Base-by-base conservation (phyloP, 2,888 invertebrate species). In the Cactoblastis cactorum region DNA sequence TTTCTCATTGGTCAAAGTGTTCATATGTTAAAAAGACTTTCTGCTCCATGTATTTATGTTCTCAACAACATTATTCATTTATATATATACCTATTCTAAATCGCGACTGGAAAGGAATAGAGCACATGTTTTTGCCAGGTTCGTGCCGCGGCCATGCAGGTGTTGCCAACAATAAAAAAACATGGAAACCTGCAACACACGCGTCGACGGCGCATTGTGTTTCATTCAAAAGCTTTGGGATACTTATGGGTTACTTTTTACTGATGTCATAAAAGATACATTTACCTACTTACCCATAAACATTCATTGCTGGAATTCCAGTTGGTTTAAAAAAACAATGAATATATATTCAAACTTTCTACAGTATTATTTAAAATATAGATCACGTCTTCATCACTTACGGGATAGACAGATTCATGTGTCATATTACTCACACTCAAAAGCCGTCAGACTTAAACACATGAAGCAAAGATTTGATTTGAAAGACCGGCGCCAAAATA, bases 71-170 rank as follows among this genome's bases (percentile, higher is more conserved):
- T 67, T 62, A 67, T 56, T 64, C 62, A 67, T n/a, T n/a, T 68
- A 60, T 63, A 63, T 68, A 63, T 59, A 72, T 74, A 28, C 5
- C 28, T 28, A 80, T 72, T 67, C 64, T 73, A 77, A 77, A 77
- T 80, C 73, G 67, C 69, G 73, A 65, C 67, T 54, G 63, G 61
- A 68, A 61, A 64, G 65, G 71, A 67, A 68, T 67, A 71, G 66
- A 64, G 64, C 57, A 58, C 55, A 50, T 52, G 54, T 71, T 82
- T 84, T 83, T 79, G 76, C 62, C 58, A 67, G 71, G 83, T 77
- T 73, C 83, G 84, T 84, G 84, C 83, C 77, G 49, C 32, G 11
- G 14, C 34, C 19, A 67, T 59, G 86, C 86, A 86, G 86, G 86
- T 86, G 85, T 67, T 58, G 62, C 62, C 60, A 63, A 60, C 8